Conservation (phyloP, 2,113 vertebrate species). For the Gallinago media region DNA sequence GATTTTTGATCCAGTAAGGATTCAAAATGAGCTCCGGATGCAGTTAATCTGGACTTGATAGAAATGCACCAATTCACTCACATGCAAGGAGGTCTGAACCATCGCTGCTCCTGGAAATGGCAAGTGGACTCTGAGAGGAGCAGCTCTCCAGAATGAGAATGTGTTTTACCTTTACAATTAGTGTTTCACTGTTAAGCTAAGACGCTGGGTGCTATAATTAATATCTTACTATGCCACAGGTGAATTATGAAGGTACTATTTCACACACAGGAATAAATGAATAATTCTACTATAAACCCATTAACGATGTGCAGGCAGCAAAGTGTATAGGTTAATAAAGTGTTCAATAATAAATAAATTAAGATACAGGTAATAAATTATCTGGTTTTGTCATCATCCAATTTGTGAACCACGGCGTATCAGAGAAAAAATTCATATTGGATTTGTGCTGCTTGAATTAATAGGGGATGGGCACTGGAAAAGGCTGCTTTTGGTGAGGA, state of each 20-base stretch:
- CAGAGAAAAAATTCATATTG: conserved; percentile 16
- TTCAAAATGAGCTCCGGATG: not conserved
- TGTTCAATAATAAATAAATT: conserved; percentile 73
- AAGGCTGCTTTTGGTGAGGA: not conserved
- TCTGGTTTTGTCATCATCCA: conserved; percentile 50
- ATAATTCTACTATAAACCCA: conserved; percentile 58
- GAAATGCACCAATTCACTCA: not conserved
- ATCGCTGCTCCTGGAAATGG: not conserved
- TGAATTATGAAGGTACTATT: conserved; percentile 61
- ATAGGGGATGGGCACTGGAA: not conserved
- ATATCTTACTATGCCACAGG: conserved; percentile 56
- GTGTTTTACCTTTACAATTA: conserved; percentile 58
- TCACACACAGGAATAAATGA: conserved; percentile 61
- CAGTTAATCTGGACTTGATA: not conserved
- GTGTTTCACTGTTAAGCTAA: conserved; percentile 35
- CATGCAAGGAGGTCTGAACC: not conserved
- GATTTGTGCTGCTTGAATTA: conserved; percentile 43
- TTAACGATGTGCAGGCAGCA: conserved; percentile 50
- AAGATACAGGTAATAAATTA: conserved; percentile 70
- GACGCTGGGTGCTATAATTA: conserved; percentile 58
- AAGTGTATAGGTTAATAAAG: conserved; percentile 74
- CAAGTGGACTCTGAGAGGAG: not conserved
- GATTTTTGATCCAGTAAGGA: not conserved
- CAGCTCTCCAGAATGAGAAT: not conserved
- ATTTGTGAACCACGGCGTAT: conserved; percentile 40